Evolutionary conservation across 2,797 vertebrate species (phyloP).

Genomic region (Pseudochaenichthys georgianus): DNA sequence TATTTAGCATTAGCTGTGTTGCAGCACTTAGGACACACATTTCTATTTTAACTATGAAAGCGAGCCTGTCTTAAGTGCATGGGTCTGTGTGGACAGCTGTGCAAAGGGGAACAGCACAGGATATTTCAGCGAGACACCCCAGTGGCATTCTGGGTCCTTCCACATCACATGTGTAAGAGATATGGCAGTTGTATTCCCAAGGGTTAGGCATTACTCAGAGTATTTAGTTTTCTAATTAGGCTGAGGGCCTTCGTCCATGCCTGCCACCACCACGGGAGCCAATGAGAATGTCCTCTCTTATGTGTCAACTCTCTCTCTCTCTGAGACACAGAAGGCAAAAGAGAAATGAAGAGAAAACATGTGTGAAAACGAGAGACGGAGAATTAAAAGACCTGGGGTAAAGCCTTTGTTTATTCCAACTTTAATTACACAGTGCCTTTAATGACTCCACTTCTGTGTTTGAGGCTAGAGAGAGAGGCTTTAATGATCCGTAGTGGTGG

Average conservation of each 20-base stretch:
- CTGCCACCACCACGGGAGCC: constrained; percentile 77
- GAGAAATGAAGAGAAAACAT: constrained; percentile 56
- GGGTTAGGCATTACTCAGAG: constrained; percentile 92
- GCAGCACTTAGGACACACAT: constrained; percentile 99
- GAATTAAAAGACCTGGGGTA: constrained; percentile 65
- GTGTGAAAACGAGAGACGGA: constrained; percentile 69
- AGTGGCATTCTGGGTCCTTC: constrained; percentile 92
- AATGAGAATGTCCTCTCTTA: constrained; percentile 80
- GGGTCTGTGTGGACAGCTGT: constrained; percentile 97
- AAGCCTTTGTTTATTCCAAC: constrained; percentile 93
- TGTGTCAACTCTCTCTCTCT: constrained; percentile 70
- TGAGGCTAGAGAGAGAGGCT: constrained; percentile 71
- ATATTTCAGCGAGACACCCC: constrained; percentile 96
- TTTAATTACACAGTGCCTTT: constrained; percentile 92
- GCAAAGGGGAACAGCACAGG: constrained; percentile 90
- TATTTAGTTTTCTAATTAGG: constrained; percentile 99
- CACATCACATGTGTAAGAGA: constrained; percentile 94
- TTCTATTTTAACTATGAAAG: constrained; percentile 99
- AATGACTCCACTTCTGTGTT: constrained; percentile 87
- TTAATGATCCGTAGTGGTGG: constrained; percentile 93
- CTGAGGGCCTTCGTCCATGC: constrained; percentile 86
- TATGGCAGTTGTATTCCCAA: constrained; percentile 94
- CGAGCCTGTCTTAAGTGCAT: constrained; percentile 92
- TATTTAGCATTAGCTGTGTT: constrained; percentile 99
- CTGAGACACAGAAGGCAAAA: constrained; percentile 42